phyloP scores from a whole-genome alignment of 1,140 invertebrate genomes.

The Drosophila funebris region DNA sequence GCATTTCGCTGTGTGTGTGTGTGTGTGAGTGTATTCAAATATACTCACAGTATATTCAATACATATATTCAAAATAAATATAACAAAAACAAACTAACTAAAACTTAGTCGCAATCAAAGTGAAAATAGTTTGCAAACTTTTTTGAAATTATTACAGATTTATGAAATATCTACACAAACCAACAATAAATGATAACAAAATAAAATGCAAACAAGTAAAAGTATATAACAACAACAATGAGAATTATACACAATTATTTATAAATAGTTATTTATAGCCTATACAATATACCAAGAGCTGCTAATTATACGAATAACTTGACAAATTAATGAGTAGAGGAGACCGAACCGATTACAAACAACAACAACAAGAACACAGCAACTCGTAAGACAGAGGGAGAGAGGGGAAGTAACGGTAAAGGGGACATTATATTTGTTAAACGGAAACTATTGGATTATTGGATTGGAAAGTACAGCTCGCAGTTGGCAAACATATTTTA shows the following conservation, averaged over 20 bases:
- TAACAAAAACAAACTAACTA: constrained; percentile 8
- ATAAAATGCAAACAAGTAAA: no score
- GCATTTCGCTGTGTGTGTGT: neutral
- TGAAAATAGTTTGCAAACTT: constrained; percentile 49
- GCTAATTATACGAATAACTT: constrained; percentile 40
- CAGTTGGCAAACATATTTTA: constrained; percentile 21
- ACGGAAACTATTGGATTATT: constrained; percentile 10
- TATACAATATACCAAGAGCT: constrained; percentile 38
- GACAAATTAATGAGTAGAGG: constrained; percentile 13
- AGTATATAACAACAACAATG: constrained; percentile 32
- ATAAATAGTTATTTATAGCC: constrained; percentile 61
- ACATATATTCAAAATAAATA: no score
- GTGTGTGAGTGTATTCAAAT: neutral
- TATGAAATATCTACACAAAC: constrained; percentile 34
- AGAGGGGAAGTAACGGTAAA: no score
- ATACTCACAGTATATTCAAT: constrained; percentile 1
- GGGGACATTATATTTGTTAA: constrained; percentile 30
- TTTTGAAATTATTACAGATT: constrained; percentile 49
- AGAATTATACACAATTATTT: constrained; percentile 68
- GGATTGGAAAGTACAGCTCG: neutral
- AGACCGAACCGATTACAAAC: neutral
- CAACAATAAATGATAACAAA: constrained; percentile 36
- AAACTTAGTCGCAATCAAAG: constrained; percentile 30
- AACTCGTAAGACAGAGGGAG: no score
- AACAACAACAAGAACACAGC: constrained; percentile 3